Evolutionary conservation across 2,113 vertebrate genomes (phyloP), one percentile per base, ranked within the genome.

Genomic region (Catharus fuscescens): DNA sequence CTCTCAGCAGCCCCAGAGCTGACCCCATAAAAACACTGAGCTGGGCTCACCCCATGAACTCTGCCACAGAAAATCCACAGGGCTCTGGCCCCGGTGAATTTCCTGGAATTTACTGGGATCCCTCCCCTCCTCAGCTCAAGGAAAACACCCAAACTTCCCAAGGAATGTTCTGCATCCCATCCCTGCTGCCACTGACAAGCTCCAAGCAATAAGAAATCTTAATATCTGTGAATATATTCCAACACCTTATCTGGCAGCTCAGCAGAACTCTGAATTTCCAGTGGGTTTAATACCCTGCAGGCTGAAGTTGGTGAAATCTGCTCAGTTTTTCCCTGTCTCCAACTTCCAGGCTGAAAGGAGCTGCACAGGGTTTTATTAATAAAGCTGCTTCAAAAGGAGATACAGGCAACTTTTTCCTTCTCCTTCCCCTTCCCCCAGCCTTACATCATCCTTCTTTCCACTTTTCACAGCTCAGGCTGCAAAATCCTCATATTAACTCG

Each of bases 401-500:
- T 8, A 4, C 1, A 77, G 40, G 19, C 80, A 88, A 73, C 32
- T 70, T 73, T 42, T 42, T 29, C 67, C 31, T 52, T 57, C 76
- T 73, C 40, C 78, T 19, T 10, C 16, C 21, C 50, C 34, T 40
- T 13, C 53, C 29, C 28, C 26, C 26, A 34, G 44, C 56, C 64
- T 94, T 88, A 80, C 72, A 74, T 95, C 88, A 92, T 73, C 29
- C 79, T 80, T 36, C 38, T 78, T 48, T 15, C 60, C 59, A 73
- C 20, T 88, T 91, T 86, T 94, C 92, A 67, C 93, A 93, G 85
- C 67, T 88, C 90, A 32, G 42, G 44, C 81, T 95, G 69, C 36
- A 3, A 70, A 79, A 92, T 86, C 31, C 80, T 54, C 77, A 66
- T 2, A 34, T 73, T 88, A 60, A 73, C 59, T 93, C 12, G 26